Base-by-base conservation (phyloP, 2,888 invertebrate species). In the Drosophila mettleri region DNA sequence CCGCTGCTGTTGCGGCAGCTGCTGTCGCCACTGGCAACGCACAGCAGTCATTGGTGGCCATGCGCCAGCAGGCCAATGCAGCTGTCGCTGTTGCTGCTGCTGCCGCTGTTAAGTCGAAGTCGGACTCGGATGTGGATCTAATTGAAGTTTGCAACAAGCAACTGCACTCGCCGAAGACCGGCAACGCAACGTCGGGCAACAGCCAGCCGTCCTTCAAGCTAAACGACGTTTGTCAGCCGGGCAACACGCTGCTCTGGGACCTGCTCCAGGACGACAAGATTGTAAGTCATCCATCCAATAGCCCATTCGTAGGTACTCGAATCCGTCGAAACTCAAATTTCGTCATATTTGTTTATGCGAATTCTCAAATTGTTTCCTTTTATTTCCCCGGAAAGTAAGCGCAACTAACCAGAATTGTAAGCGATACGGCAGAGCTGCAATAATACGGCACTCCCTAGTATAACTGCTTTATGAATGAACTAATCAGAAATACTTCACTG, bases 221-320 rank as follows among this genome's bases (percentile, higher is more conserved):
- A 6, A 90, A 87, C 76, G 95, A 96, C 86, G 97, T 98, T 27
- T 98, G 98, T 91, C 95, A 96, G 81, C 96, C 97, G 39, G 98
- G 98, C 2, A 97, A 97, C 91, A 98, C 98, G 7, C 93, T 98
- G 70, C 94, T 98, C 2, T 98, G 98, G 98, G 98, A 98, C 93
- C 93, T 98, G 71, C 93, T 98, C 74, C 98, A 98, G 92, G 98
- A 98, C 91, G 96, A 97, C 84, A 96, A 95, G 93, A 97, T 97
- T 91, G 96, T 96, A 93, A 94, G 95, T 87, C 8, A 22, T 20
- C 8, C 24, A n/a, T n/a, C n/a, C n/a, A n/a, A n/a, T n/a, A n/a
- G n/a, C 33, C 33, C 14, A 16, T 18, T 7, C 3, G 20, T 5
- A 18, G 9, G 7, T 18, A 38, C 38, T 3, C 38, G 16, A 38